phyloP scores from a whole-genome alignment of 30 jellyfish, hydroid and myxozoan genomes.

The Turritopsis rubra region DNA sequence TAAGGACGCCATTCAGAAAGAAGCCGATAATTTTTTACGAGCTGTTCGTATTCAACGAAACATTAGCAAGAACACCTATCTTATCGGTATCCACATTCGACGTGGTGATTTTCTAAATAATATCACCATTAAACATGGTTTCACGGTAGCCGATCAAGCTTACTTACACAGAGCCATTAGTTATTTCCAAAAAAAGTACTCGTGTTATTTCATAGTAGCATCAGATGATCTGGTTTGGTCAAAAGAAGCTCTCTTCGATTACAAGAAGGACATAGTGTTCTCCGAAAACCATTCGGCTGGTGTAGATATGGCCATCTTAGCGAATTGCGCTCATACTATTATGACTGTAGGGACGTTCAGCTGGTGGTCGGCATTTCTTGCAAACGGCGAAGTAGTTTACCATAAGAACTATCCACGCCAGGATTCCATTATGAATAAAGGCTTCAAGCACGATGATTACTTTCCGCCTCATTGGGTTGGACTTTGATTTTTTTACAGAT shows the following conservation, averaged over 20 bases:
- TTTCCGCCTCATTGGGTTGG: slow-evolving; percentile 5
- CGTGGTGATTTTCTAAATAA: background rate
- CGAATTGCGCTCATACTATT: too few species aligned
- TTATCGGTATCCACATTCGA: background rate
- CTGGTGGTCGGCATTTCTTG: too few species aligned
- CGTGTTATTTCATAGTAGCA: background rate
- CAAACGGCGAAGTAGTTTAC: slow-evolving; percentile 4
- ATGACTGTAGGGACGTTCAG: too few species aligned
- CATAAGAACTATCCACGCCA: background rate
- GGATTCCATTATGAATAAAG: background rate
- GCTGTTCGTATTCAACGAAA: background rate
- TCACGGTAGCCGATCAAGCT: background rate
- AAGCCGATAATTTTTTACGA: background rate
- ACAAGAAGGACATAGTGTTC: background rate
- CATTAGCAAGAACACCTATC: background rate
- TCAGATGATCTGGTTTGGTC: background rate
- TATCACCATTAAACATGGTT: background rate
- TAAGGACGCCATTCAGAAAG: background rate
- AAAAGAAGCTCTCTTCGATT: background rate
- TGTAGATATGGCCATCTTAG: background rate
- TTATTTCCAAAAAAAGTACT: too few species aligned
- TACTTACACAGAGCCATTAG: background rate
- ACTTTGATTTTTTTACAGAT: background rate
- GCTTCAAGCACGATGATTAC: background rate
- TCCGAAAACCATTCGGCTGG: background rate